Evolutionary conservation across 2,113 vertebrate species (phyloP).

Genomic region (Camarhynchus parvulus): DNA sequence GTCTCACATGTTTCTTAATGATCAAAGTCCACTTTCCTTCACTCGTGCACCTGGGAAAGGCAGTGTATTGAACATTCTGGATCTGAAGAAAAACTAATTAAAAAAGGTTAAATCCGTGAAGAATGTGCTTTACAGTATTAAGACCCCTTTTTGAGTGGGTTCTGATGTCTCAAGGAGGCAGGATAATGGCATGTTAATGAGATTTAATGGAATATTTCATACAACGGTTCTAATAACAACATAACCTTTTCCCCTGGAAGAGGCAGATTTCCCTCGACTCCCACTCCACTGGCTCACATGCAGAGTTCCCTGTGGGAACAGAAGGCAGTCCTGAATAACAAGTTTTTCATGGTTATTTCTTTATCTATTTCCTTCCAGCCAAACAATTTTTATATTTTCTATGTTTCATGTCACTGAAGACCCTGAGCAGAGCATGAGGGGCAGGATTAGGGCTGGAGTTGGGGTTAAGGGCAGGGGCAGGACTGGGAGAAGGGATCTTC

Average conservation of each 20-base stretch:
- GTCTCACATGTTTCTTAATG: neutral
- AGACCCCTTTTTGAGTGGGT: neutral
- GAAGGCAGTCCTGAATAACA: neutral
- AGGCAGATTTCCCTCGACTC: neutral
- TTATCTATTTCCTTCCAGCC: neutral
- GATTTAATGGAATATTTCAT: constrained; percentile 21
- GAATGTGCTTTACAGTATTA: constrained; percentile 1
- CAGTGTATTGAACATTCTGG: neutral
- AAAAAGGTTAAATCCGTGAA: constrained; percentile 9
- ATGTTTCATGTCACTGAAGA: neutral
- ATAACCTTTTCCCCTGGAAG: neutral
- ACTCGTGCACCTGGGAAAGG: neutral
- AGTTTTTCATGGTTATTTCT: neutral
- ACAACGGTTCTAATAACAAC: neutral
- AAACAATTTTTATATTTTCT: neutral
- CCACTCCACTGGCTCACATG: neutral
- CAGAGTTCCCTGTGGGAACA: neutral
- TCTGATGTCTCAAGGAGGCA: neutral
- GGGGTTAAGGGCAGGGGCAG: too few relatives aligned
- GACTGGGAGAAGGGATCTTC: neutral
- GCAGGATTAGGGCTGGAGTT: neutral
- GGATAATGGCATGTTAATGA: neutral
- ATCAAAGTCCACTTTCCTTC: constrained; percentile 23
- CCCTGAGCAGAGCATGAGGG: neutral
- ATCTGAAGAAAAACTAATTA: constrained; percentile 10